These are phyloP conservation scores for Octomys mimax DNA, from an alignment of 2,797 vertebrate species.

Conservation along the genomic window DNA sequence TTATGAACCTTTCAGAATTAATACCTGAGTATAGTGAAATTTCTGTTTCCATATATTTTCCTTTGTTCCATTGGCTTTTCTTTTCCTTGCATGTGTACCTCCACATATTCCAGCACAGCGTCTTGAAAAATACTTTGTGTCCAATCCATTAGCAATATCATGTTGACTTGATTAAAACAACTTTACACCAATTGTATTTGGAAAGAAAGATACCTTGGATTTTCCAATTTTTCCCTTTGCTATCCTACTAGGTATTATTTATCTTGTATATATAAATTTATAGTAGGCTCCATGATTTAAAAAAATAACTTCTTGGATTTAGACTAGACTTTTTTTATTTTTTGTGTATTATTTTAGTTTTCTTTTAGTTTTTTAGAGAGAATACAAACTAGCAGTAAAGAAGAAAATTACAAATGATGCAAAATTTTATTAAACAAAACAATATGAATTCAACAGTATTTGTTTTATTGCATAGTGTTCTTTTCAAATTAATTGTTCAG, in stretches of 20 bases:
- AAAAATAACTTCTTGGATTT: background rate
- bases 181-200: background rate
- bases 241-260: background rate
- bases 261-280: background rate
- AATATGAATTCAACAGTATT: no score
- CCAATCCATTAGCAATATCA: background rate
- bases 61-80: background rate
- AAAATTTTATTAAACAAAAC: no score
- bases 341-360: no score
- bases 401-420: no score
- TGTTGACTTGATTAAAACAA: background rate
- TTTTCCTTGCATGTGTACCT: background rate
- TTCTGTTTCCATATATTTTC: background rate
- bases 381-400: no score
- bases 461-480: no score
- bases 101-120: no score
- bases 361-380: no score
- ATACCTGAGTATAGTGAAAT: background rate
- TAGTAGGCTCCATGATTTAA: background rate
- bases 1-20: background rate
- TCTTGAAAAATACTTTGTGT: background rate
- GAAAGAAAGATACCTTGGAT: background rate
- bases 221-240: background rate
- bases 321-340: background rate
- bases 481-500: no score